A percentile compares a stretch with the other conserved stretches of the same genome.
These are phyloP conservation scores for Chelonus formosanus DNA, from an alignment of 2,888 invertebrate species.

Conservation along the genomic window DNA sequence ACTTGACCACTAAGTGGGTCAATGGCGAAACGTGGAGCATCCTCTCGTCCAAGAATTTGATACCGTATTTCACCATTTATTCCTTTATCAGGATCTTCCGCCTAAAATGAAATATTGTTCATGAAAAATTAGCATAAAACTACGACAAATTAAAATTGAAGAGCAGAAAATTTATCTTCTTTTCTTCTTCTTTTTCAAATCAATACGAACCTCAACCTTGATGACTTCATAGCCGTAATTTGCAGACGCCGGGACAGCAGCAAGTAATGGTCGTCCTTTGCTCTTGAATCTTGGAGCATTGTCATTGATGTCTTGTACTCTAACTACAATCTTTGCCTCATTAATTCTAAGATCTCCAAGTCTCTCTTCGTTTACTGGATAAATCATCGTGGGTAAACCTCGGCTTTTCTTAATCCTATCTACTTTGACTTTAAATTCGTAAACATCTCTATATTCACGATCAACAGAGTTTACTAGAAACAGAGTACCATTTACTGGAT, in stretches of 20 bases:
- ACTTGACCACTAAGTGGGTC: conserved; percentile 81
- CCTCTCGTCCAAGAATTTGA: conserved; percentile 78
- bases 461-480: conserved; percentile 79
- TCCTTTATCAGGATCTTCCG: conserved; percentile 79
- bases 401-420: conserved; percentile 72
- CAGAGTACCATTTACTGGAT: conserved; percentile 79
- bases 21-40: conserved; percentile 79
- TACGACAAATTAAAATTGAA: background rate
- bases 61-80: conserved; percentile 83
- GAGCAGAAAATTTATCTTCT: no score
- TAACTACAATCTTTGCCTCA: conserved; percentile 82
- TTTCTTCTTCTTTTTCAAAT: background rate
- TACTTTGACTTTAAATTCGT: conserved; percentile 70
- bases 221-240: conserved; percentile 84
- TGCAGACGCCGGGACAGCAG: conserved; percentile 83
- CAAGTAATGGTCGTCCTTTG: conserved; percentile 80
- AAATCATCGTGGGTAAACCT: conserved; percentile 78
- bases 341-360: conserved; percentile 75
- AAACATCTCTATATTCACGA: conserved; percentile 74
- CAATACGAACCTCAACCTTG: conserved; percentile 71
- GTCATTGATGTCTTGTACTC: conserved; percentile 83
- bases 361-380: conserved; percentile 78
- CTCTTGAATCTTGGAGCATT: conserved; percentile 81
- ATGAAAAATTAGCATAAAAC: background rate
- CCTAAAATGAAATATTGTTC: conserved; percentile 64